Evolutionary conservation across 1,140 invertebrate species (phyloP), one percentile per base, ranked within the genome.

Genomic region (Drosophila insularis): DNA sequence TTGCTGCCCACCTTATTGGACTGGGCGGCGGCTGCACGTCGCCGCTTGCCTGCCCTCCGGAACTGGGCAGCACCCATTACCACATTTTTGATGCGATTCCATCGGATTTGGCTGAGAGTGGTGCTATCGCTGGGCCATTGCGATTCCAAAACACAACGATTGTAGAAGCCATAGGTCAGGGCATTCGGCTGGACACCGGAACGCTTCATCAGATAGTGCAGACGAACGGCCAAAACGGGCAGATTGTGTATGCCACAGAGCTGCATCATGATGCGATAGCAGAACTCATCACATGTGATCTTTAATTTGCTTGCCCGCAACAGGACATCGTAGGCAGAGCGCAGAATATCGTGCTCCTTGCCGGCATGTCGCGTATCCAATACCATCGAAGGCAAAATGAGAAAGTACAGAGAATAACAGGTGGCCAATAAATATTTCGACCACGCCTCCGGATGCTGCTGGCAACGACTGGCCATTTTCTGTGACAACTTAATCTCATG

Each of bases 251-350:
- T 95, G 7, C 98, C 98, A 93, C 99, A 99, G 2, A 99, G 94
- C 92, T 99, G 98, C 97, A 99, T 99, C 95, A 99, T 97, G 31
- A 99, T 97, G 77, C 99, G 94, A 92, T 99, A 99, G 92, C 98
- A 99, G 63, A 99, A 96, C 94, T 99, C 98, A 93, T 99, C 98
- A 87, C 97, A 96, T 17, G 96, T 96, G 54, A 98, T 94, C 79
- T 95, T 94, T 23, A 95, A 93, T 71, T 96, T 95, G 71, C 97
- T 97, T 91, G 98, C 97, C 79, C 95, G 95, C 39, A 96, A 95
- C 46, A 99, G 93, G 10, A 98, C 93, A 82, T 98, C 97, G 89
- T 97, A 98, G 3, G 98, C 97, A 58, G 95, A 94, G 53, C 96
- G 94, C 40, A 99, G 92, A 8, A 97, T 95, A 4, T 96, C 95